Evolutionary conservation across 2,888 invertebrate species (phyloP).

Genomic region (Hemistola chrysoprasaria): DNA sequence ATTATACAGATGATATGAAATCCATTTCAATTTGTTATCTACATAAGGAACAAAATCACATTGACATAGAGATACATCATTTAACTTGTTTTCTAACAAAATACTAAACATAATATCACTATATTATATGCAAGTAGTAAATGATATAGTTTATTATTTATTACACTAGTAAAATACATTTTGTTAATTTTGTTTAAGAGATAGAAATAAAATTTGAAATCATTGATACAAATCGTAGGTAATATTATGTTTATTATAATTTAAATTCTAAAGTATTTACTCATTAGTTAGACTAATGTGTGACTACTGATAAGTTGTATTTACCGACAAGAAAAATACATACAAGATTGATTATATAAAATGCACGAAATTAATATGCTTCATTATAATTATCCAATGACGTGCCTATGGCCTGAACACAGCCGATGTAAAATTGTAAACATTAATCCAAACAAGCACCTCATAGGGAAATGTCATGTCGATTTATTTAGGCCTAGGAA

Average conservation of each 20-base stretch:
- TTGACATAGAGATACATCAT: slow-evolving; percentile 51
- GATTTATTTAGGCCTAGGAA: slow-evolving; percentile 42
- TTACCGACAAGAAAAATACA: slow-evolving; percentile 43
- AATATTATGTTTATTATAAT: slow-evolving; percentile 43
- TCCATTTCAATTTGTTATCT: slow-evolving; percentile 55
- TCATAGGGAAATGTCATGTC: slow-evolving; percentile 30
- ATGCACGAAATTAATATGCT: slow-evolving; percentile 39
- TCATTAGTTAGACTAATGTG: slow-evolving; percentile 68
- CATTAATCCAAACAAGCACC: slow-evolving; percentile 34
- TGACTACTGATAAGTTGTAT: slow-evolving; percentile 46
- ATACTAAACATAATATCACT: slow-evolving; percentile 70
- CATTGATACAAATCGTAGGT: slow-evolving; percentile 58
- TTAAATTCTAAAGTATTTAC: slow-evolving; percentile 49
- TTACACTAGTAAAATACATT: slow-evolving; percentile 51
- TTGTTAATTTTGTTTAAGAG: slow-evolving; percentile 54
- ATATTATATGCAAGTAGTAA: slow-evolving; percentile 65
- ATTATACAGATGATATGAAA: slow-evolving; percentile 37
- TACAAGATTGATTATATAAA: slow-evolving; percentile 46
- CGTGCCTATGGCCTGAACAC: slow-evolving; percentile 33
- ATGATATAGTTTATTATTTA: slow-evolving; percentile 53
- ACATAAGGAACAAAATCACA: slow-evolving; percentile 73
- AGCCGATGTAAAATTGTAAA: slow-evolving; percentile 18
- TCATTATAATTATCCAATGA: slow-evolving; percentile 19
- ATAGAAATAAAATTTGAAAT: slow-evolving; percentile 56
- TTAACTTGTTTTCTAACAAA: slow-evolving; percentile 56